Evolutionary conservation across 2,113 vertebrate genomes (phyloP).

Genomic region (Atractosteus spatula): DNA sequence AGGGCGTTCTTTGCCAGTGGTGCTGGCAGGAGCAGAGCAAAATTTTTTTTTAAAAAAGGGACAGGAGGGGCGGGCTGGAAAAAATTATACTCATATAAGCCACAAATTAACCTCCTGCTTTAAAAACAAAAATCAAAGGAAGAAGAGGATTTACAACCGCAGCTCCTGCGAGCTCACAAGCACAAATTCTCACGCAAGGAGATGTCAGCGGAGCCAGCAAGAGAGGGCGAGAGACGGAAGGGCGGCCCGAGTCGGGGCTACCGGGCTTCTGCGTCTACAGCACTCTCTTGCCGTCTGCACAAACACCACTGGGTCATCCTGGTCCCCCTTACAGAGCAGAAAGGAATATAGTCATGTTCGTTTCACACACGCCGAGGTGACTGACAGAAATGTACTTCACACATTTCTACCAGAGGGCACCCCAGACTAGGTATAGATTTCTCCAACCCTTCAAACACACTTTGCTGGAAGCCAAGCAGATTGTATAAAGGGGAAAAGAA

Average conservation of each 20-base stretch:
- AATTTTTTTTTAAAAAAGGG: background rate
- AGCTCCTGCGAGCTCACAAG: constrained; percentile 14
- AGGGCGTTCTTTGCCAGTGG: background rate
- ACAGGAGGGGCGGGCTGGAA: background rate
- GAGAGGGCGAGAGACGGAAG: background rate
- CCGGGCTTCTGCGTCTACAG: background rate
- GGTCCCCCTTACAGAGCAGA: background rate
- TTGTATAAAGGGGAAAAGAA: background rate
- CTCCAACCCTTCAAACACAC: constrained; percentile 3
- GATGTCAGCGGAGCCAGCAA: background rate
- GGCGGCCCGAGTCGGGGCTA: background rate
- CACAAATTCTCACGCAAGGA: constrained; percentile 17
- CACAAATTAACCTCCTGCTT: constrained; percentile 8
- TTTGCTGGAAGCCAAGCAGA: constrained; percentile 19
- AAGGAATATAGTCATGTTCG: constrained; percentile 10
- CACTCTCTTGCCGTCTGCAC: background rate
- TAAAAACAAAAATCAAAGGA: constrained; percentile 13
- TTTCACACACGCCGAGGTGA: background rate
- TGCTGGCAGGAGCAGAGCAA: background rate
- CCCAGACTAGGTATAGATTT: background rate
- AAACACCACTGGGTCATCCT: background rate
- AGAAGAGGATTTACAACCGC: constrained; percentile 22
- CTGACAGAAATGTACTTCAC: background rate
- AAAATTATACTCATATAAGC: constrained; percentile 24
- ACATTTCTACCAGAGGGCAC: background rate